Percentiles rank a stretch among this genome's conserved stretches.
These are phyloP conservation scores for Junonia oenone DNA, from an alignment of 2,888 invertebrate genomes.

Conservation along the genomic window DNA sequence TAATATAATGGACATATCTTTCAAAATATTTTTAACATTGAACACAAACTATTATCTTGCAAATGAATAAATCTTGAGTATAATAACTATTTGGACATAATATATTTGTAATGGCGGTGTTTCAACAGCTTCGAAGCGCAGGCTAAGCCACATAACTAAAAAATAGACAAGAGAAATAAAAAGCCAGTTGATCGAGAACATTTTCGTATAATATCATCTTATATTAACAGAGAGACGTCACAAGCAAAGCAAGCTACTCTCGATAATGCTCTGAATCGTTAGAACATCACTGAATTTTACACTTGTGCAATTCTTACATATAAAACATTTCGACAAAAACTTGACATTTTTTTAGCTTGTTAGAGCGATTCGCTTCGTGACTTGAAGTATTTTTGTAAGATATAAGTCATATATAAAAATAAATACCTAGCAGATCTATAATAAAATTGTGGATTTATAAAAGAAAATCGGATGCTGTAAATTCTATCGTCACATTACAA, in stretches of 20 bases:
- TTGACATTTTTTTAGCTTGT: slow-evolving; percentile 1
- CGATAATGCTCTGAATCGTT: slow-evolving; percentile 20
- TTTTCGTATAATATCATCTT: slow-evolving; percentile 67
- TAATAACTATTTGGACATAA: not conserved
- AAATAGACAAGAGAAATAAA: slow-evolving; percentile 37
- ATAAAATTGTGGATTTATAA: slow-evolving; percentile 16
- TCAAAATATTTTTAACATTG: not conserved
- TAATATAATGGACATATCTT: not conserved
- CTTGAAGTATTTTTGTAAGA: slow-evolving; percentile 8
- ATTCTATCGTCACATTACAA: slow-evolving; percentile 10
- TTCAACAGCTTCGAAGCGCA: not conserved
- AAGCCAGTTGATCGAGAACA: slow-evolving; percentile 54
- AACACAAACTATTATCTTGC: not conserved
- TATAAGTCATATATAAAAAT: slow-evolving; percentile 34
- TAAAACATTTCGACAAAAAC: slow-evolving; percentile 22
- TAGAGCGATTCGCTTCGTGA: slow-evolving; percentile 25
- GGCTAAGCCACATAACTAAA: slow-evolving; percentile 11
- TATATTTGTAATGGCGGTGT: not conserved
- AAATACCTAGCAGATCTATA: slow-evolving; percentile 72
- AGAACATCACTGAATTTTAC: slow-evolving; percentile 21
- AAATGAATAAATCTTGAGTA: not conserved
- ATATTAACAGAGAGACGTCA: slow-evolving; percentile 58
- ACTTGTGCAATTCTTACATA: slow-evolving; percentile 30
- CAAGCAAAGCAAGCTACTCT: slow-evolving; percentile 42
- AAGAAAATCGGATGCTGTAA: slow-evolving; percentile 16